A percentile compares a stretch with the other conserved stretches of the same genome.
These are phyloP conservation scores for Macrotus californicus DNA, from an alignment of 2,113 vertebrate species.

Conservation along the genomic window DNA sequence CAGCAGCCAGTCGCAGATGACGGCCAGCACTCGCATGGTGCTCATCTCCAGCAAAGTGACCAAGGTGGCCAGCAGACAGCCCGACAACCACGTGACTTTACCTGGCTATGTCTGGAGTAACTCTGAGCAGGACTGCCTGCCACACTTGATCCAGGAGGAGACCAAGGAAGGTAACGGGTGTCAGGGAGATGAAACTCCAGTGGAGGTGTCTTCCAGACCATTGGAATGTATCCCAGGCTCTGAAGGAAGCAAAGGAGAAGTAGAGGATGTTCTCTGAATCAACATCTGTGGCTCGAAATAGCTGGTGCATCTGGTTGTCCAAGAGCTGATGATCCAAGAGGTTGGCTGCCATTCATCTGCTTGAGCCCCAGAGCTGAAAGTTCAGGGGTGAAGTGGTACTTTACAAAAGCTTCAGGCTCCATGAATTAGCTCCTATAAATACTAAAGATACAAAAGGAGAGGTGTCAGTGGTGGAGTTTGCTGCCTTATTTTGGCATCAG, in stretches of 20 bases:
- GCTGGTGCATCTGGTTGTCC: neutral
- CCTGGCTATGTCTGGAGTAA: constrained; percentile 89
- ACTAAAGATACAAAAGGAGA: neutral
- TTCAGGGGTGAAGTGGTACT: neutral
- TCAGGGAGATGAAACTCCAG: constrained; percentile 79
- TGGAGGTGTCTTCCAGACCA: constrained; percentile 75
- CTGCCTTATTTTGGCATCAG: neutral
- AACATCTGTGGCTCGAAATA: neutral
- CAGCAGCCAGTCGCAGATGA: constrained; percentile 87
- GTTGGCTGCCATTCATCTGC: neutral
- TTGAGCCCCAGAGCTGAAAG: neutral
- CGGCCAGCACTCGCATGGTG: constrained; percentile 77
- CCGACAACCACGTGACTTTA: constrained; percentile 79
- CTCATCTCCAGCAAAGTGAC: constrained; percentile 77
- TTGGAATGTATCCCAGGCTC: neutral
- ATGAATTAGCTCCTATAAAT: neutral
- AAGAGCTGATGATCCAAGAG: neutral
- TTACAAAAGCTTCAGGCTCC: neutral
- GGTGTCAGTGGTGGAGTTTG: neutral
- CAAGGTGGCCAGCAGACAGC: constrained; percentile 37
- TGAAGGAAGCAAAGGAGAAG: constrained; percentile 51
- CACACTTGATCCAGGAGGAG: constrained; percentile 79
- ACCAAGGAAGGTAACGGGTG: constrained; percentile 77
- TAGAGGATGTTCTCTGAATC: constrained; percentile 60
- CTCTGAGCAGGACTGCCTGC: constrained; percentile 85